Base-by-base conservation (phyloP, 1,140 invertebrate genomes). In the Cydia splendana region DNA sequence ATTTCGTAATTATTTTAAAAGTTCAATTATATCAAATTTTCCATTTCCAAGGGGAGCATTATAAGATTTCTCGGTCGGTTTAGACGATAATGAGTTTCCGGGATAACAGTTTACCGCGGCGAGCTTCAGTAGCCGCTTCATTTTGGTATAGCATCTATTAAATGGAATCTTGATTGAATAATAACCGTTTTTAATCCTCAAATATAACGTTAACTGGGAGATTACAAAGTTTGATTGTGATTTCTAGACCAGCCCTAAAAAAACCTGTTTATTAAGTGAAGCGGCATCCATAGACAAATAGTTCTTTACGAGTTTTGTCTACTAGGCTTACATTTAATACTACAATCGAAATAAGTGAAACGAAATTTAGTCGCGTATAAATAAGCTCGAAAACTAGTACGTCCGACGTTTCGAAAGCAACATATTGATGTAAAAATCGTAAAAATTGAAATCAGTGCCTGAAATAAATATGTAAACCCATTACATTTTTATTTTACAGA, bases 1-100 rank as follows among this genome's bases (percentile, higher is more conserved):
- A 79, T n/a, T 81, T 67, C 81, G 84, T 85, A 85, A 79, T 71
- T 45, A 85, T 83, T 82, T 84, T 81, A 82, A 90, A 86, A 90
- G 67, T 91, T 91, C 86, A 88, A 86, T 91, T 88, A 91, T 88
- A 86, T 87, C 86, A 88, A 84, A 89, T 88, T 91, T 92, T 89
- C 88, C 90, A 90, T 90, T 91, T 88, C 85, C 85, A 85, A 85
- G 83, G 79, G 81, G 82, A 87, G 87, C 87, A 89, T 91, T 92
- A 91, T 91, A 87, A 88, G 87, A 90, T 91, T 88, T 88, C 84
- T 86, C 81, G 87, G 87, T 82, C 83, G 87, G 88, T 90, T 89
- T 88, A 82, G 84, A 84, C 80, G 85, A 85, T 92, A 91, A 92
- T 92, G 89, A 91, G 88, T 91, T 90, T 91, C 80, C 83, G 81